Evolutionary conservation across 2,797 vertebrate genomes (phyloP), one percentile per base, ranked within the genome.

Genomic region (Acipenser oxyrinchus): DNA sequence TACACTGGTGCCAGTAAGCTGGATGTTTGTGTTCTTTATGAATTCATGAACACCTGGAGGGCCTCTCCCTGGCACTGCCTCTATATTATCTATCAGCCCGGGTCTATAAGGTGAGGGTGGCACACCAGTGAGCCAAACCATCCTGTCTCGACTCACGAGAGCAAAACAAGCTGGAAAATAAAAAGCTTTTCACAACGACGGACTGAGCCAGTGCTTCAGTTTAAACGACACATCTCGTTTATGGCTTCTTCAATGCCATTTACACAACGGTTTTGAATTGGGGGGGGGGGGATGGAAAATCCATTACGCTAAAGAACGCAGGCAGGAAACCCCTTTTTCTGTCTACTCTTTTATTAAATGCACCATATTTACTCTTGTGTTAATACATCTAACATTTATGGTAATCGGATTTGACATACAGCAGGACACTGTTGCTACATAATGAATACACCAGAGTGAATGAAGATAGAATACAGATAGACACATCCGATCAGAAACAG

Each of bases 11-110:
- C 82, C 85, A 84, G 77, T 83, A 87, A 82, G 84, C 78, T 86
- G 80, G 86, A 89, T 84, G 84, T 89, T 91, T 87, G 82, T 74
- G 84, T 80, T 81, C 67, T 82, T 91, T 87, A 89, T 93, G 83
- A 83, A 92, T 91, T 90, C 69, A 92, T 83, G 84, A 86, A 37
- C 66, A 66, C 72, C 79, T 74, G 72, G 69, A 74, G 75, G 72
- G 68, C 79, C 78, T 81, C 79, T 77, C 75, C 79, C 70, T 80
- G 76, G 74, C 63, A 68, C 72, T 73, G 75, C 73, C 82, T 71
- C 79, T 90, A 71, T 82, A 90, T 88, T 88, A 91, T 92, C 92
- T 81, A 91, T 78, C 76, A 82, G 78, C 70, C 62, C 82, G 84
- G 81, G 83, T 73, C 85, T 79, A 74, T 83, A 70, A 88, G 89